These are phyloP conservation scores for Amblyopsis hoosieri DNA, from an alignment of 2,797 vertebrate species.

Conservation along the genomic window DNA sequence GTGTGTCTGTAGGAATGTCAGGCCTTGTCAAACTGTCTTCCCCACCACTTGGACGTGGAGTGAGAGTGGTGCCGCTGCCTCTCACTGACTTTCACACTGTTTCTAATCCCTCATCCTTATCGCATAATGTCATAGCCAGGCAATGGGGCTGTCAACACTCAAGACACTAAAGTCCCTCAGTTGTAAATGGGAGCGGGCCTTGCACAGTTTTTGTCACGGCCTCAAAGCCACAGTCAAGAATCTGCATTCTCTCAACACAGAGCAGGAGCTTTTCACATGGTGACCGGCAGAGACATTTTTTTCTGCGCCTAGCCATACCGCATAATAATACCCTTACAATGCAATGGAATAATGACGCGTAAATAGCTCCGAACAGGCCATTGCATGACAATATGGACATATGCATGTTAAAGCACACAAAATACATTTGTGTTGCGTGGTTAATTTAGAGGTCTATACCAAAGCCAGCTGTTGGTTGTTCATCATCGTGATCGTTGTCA, in stretches of 20 bases:
- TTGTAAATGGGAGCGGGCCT: constrained; percentile 52
- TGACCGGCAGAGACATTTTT: no score
- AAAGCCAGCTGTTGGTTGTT: no score
- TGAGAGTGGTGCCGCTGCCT: constrained; percentile 31
- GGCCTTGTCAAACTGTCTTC: constrained; percentile 43
- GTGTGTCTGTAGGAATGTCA: constrained; percentile 11
- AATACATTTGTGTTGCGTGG: not conserved
- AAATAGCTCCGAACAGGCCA: no score
- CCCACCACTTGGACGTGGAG: constrained; percentile 49
- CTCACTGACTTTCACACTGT: constrained; percentile 52
- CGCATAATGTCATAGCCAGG: constrained; percentile 60
- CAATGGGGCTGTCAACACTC: constrained; percentile 59
- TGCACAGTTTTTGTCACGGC: constrained; percentile 49
- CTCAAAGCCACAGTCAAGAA: constrained; percentile 50
- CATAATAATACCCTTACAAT: no score
- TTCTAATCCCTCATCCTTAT: constrained; percentile 63
- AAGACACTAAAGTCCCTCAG: constrained; percentile 56
- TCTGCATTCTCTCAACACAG: constrained; percentile 13
- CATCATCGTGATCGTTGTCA: constrained; percentile 18
- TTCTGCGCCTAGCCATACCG: no score
- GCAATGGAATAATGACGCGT: no score
- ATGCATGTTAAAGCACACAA: no score
- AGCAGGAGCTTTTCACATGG: constrained; percentile 9
- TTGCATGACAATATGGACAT: no score
- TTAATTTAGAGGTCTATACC: not conserved